These are phyloP conservation scores for Leptothorax acervorum DNA, from an alignment of 2,888 invertebrate species.

Conservation along the genomic window DNA sequence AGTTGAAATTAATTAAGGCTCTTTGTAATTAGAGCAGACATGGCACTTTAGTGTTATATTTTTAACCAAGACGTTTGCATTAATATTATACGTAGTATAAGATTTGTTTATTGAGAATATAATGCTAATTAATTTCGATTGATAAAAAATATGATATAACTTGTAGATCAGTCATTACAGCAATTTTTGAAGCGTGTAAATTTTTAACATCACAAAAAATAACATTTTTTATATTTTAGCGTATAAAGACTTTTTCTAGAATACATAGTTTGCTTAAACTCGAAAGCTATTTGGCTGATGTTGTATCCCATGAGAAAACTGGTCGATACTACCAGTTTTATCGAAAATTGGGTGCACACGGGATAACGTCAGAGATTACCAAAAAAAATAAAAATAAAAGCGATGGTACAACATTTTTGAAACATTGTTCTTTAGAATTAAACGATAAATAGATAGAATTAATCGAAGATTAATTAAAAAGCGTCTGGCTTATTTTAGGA, in stretches of 20 bases:
- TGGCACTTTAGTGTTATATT: neutral
- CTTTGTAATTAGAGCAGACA: neutral
- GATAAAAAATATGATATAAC: neutral
- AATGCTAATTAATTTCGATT: neutral
- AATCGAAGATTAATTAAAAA: conserved; percentile 59
- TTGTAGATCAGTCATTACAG: neutral
- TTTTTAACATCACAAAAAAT: neutral
- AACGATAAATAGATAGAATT: conserved; percentile 48
- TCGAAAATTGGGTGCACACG: neutral
- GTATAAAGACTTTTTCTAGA: neutral
- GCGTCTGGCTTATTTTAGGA: conserved; percentile 1
- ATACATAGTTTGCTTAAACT: conserved; percentile 12
- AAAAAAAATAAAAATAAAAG: conserved; percentile 9
- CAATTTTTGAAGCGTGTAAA: neutral
- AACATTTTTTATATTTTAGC: neutral
- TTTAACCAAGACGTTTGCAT: neutral
- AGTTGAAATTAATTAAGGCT: neutral
- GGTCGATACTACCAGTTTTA: conserved; percentile 32
- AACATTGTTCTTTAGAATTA: conserved; percentile 13
- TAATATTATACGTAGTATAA: neutral
- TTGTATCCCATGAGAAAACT: conserved; percentile 9
- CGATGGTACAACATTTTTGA: neutral
- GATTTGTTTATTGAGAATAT: neutral
- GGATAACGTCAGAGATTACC: conserved; percentile 6
- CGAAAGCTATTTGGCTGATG: neutral